Conservation (phyloP, 2,888 invertebrate genomes). For the Phania funesta region DNA sequence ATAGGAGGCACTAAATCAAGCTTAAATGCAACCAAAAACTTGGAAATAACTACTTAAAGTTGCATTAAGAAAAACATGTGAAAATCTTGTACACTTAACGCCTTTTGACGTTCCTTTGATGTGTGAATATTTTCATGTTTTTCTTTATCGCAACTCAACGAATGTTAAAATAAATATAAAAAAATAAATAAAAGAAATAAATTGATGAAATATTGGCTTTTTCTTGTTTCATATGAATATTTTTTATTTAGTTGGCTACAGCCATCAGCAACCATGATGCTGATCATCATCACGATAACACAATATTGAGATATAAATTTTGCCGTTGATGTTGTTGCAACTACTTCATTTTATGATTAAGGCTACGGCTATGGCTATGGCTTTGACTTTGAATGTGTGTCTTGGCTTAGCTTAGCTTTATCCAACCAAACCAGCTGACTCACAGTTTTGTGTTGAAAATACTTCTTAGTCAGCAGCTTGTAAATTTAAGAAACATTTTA, state of each 20-base stretch:
- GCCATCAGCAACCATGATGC: slow-evolving; percentile 37
- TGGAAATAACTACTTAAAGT: slow-evolving; percentile 50
- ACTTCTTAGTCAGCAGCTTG: slow-evolving; percentile 72
- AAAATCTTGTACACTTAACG: slow-evolving; percentile 66
- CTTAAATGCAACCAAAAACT: slow-evolving; percentile 45
- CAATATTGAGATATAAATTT: slow-evolving; percentile 31
- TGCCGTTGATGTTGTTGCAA: slow-evolving; percentile 14
- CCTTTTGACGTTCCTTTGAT: slow-evolving; percentile 57
- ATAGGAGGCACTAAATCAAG: slow-evolving; percentile 60
- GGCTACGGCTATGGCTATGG: slow-evolving; percentile 37
- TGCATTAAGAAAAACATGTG: slow-evolving; percentile 66
- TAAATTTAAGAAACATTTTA: slow-evolving; percentile 70
- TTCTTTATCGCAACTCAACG: background rate
- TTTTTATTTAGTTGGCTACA: slow-evolving; percentile 15
- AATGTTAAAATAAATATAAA: slow-evolving; percentile 31
- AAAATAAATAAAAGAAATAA: slow-evolving; percentile 5
- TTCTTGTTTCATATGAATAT: background rate
- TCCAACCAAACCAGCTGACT: slow-evolving; percentile 13
- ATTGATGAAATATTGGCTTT: slow-evolving; percentile 27
- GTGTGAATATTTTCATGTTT: slow-evolving; percentile 41
- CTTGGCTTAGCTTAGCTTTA: background rate
- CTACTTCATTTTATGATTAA: slow-evolving; percentile 25
- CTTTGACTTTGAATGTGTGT: slow-evolving; percentile 44
- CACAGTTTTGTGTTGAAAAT: slow-evolving; percentile 68
- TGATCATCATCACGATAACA: slow-evolving; percentile 36